Conservation (phyloP, 2,888 invertebrate genomes). For the Pherbina coryleti region DNA sequence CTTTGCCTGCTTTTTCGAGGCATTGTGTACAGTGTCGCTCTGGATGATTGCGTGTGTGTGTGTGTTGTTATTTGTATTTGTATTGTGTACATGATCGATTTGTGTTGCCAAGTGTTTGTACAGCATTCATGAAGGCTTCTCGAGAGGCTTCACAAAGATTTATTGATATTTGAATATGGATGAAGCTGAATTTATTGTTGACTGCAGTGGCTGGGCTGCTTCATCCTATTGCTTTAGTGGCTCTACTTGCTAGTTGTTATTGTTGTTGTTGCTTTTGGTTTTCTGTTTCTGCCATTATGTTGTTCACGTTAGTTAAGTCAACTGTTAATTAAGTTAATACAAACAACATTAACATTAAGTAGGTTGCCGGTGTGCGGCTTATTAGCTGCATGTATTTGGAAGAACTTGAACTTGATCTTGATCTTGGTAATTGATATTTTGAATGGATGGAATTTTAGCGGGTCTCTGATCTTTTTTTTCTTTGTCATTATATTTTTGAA, state of each 20-base stretch:
- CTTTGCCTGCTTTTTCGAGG: neutral
- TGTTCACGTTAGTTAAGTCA: constrained; percentile 38
- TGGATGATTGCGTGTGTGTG: neutral
- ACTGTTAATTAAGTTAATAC: constrained; percentile 40
- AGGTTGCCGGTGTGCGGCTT: neutral
- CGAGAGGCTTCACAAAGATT: constrained; percentile 5
- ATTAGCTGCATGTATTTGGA: neutral
- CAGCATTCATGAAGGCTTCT: neutral
- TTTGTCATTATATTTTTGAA: neutral
- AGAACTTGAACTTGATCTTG: constrained; percentile 10
- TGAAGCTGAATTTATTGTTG: neutral
- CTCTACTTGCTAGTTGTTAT: neutral
- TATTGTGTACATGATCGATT: constrained; percentile 13
- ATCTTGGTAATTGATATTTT: neutral
- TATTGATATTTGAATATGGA: constrained; percentile 24
- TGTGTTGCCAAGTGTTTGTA: constrained; percentile 19
- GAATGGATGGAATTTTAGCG: no score
- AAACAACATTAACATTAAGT: neutral
- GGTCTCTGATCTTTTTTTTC: no score
- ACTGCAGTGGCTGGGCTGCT: neutral
- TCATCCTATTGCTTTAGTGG: neutral
- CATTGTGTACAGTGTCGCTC: neutral
- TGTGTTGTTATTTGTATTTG: neutral
- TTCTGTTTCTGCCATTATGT: constrained; percentile 5
- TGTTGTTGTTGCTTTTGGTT: neutral